Evolutionary conservation across 2,113 vertebrate species (phyloP).

Genomic region (Mystacornis crossleyi): DNA sequence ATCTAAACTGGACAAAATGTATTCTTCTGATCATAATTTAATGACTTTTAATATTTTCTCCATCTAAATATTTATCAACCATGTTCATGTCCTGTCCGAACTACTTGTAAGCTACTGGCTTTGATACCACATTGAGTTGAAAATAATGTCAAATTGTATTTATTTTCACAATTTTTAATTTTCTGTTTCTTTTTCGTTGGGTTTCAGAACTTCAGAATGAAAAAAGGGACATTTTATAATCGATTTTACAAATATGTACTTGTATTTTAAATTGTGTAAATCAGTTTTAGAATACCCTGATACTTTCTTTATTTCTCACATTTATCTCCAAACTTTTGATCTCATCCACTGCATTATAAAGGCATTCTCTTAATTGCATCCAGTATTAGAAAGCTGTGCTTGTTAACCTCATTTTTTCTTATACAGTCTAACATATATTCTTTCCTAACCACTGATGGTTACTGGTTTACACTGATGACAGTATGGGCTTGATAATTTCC

Average conservation of each 20-base stretch:
- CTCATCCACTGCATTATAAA: neutral
- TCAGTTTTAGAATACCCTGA: neutral
- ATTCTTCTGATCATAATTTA: neutral
- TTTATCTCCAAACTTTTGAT: neutral
- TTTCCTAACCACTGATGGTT: neutral
- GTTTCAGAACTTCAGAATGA: neutral
- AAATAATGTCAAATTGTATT: neutral
- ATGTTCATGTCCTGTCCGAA: neutral
- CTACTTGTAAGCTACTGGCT: neutral
- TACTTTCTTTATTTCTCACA: neutral
- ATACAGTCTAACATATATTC: neutral
- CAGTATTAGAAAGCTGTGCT: neutral
- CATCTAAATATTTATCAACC: neutral
- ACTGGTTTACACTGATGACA: neutral
- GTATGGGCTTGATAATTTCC: neutral
- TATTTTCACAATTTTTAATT: neutral
- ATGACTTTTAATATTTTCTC: neutral
- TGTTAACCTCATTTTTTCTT: neutral
- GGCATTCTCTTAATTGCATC: neutral
- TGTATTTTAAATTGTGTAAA: neutral
- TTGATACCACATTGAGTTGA: neutral
- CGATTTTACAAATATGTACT: accelerated
- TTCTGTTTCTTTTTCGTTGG: neutral
- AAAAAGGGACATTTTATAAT: neutral
- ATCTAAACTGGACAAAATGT: neutral